These are phyloP conservation scores for Drosophila pseudotalamancana DNA, from an alignment of 2,888 invertebrate species.

Conservation along the genomic window DNA sequence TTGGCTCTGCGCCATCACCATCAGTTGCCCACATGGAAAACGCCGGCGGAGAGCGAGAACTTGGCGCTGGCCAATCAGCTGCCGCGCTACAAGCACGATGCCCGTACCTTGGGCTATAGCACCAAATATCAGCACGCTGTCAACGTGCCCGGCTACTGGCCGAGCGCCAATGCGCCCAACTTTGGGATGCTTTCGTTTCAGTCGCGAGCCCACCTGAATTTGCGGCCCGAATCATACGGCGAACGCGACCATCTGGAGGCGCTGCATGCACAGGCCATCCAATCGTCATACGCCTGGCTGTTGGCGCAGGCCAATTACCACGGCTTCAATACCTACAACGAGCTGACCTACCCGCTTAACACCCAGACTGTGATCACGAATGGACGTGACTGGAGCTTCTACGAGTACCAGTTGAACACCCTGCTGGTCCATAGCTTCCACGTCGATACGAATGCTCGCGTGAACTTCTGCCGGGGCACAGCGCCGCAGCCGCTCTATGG, in stretches of 20 bases:
- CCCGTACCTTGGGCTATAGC: slow-evolving; percentile 87
- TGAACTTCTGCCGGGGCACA: slow-evolving; percentile 93
- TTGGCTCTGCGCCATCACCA: slow-evolving; percentile 88
- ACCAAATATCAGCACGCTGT: slow-evolving; percentile 87
- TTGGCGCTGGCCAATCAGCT: slow-evolving; percentile 84
- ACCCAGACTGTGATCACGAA: slow-evolving; percentile 95
- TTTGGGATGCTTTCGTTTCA: slow-evolving; percentile 92
- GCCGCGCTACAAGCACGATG: slow-evolving; percentile 87
- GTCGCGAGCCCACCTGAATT: slow-evolving; percentile 87
- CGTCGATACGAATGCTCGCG: slow-evolving; percentile 87
- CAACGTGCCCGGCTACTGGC: slow-evolving; percentile 94
- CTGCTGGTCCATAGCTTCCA: slow-evolving; percentile 87
- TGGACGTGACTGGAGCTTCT: slow-evolving; percentile 94
- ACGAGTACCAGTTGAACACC: slow-evolving; percentile 96
- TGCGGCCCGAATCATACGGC: slow-evolving; percentile 85
- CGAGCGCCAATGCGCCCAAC: slow-evolving; percentile 89
- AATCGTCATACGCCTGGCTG: slow-evolving; percentile 92
- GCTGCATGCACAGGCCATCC: slow-evolving; percentile 90
- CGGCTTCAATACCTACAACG: slow-evolving; percentile 96
- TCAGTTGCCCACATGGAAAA: slow-evolving; percentile 89
- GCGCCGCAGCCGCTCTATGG: slow-evolving; percentile 90
- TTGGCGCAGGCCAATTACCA: slow-evolving; percentile 91
- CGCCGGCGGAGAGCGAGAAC: slow-evolving; percentile 86
- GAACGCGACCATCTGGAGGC: slow-evolving; percentile 87
- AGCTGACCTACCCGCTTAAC: slow-evolving; percentile 94